Percentiles rank a stretch among this genome's conserved stretches.
Evolutionary conservation across 2,113 vertebrate species (phyloP).

Genomic region (Physeter macrocephalus): DNA sequence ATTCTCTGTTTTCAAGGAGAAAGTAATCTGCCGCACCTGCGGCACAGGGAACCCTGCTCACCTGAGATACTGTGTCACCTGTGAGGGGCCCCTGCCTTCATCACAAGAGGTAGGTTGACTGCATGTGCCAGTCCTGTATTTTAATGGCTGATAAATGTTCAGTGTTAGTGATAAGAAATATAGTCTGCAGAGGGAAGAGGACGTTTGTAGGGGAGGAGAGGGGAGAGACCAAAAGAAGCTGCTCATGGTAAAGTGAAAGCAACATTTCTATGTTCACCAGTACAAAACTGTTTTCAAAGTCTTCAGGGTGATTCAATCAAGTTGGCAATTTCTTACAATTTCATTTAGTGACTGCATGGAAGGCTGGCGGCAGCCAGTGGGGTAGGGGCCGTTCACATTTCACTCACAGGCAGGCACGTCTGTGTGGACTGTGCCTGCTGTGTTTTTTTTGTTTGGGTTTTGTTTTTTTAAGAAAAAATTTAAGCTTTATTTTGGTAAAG

Average conservation of each 20-base stretch:
- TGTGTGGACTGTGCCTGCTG: not conserved
- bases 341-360: not conserved
- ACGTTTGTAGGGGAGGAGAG: not conserved
- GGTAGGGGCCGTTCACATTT: not conserved
- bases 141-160: not conserved
- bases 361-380: not conserved
- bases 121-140: not conserved
- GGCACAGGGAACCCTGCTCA: conserved; percentile 87
- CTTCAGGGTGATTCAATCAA: not conserved
- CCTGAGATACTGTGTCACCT: conserved; percentile 84
- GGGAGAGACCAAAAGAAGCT: not conserved
- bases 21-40: conserved; percentile 83
- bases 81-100: conserved; percentile 82
- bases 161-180: not conserved
- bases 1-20: conserved; percentile 80
- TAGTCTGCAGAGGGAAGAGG: not conserved
- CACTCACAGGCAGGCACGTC: not conserved
- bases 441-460: no score
- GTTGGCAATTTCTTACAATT: not conserved
- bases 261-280: not conserved
- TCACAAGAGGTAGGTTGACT: conserved; percentile 76
- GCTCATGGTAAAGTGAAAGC: not conserved
- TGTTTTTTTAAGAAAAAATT: not conserved
- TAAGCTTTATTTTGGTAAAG: conserved; percentile 58
- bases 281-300: not conserved